A percentile compares a stretch with the other conserved stretches of the same genome.
phyloP scores from a whole-genome alignment of 2,113 vertebrate species.

The Strigops habroptila region DNA sequence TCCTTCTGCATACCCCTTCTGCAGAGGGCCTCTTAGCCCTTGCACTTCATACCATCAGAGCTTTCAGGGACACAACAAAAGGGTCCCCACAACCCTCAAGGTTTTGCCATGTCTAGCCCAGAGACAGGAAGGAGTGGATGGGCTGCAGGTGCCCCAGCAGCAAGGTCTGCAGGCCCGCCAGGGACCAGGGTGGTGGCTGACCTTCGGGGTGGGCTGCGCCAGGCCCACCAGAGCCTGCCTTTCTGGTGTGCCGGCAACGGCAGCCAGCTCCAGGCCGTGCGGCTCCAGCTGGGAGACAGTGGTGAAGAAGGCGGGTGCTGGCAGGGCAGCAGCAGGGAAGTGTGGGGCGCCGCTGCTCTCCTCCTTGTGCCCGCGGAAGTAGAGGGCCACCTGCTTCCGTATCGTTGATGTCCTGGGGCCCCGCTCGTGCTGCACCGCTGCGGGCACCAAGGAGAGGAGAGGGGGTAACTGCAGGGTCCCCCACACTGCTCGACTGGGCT shows the following conservation, averaged over 20 bases:
- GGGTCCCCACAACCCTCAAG: background rate
- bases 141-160: background rate
- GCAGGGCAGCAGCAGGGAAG: constrained; percentile 85
- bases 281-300: constrained; percentile 95
- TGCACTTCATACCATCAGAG: background rate
- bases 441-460: background rate
- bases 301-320: constrained; percentile 92
- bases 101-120: background rate
- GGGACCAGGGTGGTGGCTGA: constrained; percentile 26
- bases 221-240: constrained; percentile 91
- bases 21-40: background rate
- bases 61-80: background rate
- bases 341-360: constrained; percentile 87
- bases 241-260: constrained; percentile 85
- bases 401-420: constrained; percentile 97
- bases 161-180: rapidly evolving
- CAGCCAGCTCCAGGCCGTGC: constrained; percentile 88
- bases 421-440: constrained; percentile 97
- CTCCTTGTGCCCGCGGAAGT: constrained; percentile 97
- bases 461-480: background rate
- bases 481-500: rapidly evolving
- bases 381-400: constrained; percentile 97
- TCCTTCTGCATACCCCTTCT: background rate
- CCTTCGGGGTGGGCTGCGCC: constrained; percentile 97
- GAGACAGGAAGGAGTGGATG: background rate